phyloP scores from a whole-genome alignment of 2,113 vertebrate species.

The Hemiprocne comata region DNA sequence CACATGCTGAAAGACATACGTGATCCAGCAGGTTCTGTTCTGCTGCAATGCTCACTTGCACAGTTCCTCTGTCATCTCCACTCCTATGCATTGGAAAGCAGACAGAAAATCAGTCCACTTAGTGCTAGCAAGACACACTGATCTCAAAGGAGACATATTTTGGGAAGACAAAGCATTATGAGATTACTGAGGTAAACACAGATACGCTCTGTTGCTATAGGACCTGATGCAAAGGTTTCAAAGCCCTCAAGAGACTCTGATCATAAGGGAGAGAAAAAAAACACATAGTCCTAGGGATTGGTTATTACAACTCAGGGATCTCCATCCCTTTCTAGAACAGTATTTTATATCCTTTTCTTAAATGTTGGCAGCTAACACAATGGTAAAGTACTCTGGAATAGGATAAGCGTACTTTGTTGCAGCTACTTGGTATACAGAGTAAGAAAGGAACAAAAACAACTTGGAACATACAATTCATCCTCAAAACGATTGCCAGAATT shows the following conservation, averaged over 20 bases:
- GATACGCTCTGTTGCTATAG: not conserved
- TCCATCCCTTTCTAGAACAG: not conserved
- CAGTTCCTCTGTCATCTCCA: not conserved
- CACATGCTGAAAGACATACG: not conserved
- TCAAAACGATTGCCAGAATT: not conserved
- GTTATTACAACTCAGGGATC: not conserved
- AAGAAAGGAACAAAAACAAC: not conserved
- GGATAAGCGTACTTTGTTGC: not conserved
- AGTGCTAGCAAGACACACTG: rapidly evolving
- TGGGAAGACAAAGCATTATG: not conserved
- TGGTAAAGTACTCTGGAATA: not conserved
- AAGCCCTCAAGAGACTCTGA: not conserved
- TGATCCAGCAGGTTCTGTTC: not conserved
- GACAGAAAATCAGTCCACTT: not conserved
- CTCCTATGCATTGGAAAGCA: rapidly evolving
- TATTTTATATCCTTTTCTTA: not conserved
- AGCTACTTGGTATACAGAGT: not conserved
- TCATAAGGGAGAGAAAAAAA: rapidly evolving
- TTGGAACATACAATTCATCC: not conserved
- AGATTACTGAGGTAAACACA: not conserved
- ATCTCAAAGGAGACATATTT: not conserved
- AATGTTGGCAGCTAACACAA: not conserved
- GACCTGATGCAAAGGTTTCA: not conserved
- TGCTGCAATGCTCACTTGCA: not conserved
- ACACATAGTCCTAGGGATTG: not conserved